A percentile compares a stretch with the other conserved stretches of the same genome.
Conservation (phyloP, 1,140 invertebrate species). For the Mercenaria mercenaria region DNA sequence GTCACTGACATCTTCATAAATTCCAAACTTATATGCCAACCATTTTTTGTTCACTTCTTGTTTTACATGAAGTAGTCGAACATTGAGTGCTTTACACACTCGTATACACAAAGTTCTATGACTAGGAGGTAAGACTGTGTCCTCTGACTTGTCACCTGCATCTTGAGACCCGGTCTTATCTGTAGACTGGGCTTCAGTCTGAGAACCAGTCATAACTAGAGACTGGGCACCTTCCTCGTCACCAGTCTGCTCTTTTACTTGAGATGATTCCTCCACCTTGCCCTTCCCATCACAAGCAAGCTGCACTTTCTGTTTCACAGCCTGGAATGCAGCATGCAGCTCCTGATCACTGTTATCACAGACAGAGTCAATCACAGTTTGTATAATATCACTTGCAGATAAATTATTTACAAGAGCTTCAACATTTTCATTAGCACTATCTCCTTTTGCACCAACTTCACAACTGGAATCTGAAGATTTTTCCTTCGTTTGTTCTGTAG, state of each 20-base stretch:
- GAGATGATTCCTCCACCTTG: neutral
- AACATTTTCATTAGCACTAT: neutral
- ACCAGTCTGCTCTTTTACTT: neutral
- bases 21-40: conserved; percentile 43
- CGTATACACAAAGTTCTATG: conserved; percentile 54
- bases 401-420: neutral
- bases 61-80: conserved; percentile 43
- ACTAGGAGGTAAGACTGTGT: conserved; percentile 9
- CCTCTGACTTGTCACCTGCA: neutral
- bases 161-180: neutral
- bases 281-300: neutral
- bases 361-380: conserved; percentile 32
- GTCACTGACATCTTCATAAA: conserved; percentile 36
- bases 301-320: neutral
- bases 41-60: conserved; percentile 51
- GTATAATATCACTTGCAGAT: conserved; percentile 17
- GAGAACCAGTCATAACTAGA: too few species aligned
- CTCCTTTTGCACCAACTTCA: conserved; percentile 3
- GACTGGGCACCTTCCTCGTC: neutral
- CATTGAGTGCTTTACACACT: conserved; percentile 48
- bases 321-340: neutral
- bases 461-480: neutral
- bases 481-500: neutral
- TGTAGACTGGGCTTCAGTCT: neutral
- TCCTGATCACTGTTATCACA: conserved; percentile 43